Percentiles rank a stretch among this genome's conserved stretches.
Evolutionary conservation across 2,113 vertebrate species (phyloP).

Genomic region (Pseudopodoces humilis): DNA sequence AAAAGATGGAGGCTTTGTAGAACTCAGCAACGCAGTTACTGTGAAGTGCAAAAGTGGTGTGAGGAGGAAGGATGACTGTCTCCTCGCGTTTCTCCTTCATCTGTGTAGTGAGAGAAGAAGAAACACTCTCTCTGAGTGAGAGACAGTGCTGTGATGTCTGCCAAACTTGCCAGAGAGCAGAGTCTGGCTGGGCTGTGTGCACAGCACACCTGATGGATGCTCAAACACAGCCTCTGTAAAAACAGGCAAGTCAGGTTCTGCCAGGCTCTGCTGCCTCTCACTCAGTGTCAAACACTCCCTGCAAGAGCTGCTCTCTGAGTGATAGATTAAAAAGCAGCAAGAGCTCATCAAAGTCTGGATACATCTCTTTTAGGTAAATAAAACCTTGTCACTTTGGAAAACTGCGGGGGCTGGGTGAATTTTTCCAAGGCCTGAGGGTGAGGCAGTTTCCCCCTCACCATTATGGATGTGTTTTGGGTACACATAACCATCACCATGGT

Average conservation of each 20-base stretch:
- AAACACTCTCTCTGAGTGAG: background rate
- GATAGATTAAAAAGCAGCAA: conserved; percentile 1
- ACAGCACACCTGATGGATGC: background rate
- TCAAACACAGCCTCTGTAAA: background rate
- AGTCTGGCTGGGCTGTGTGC: background rate
- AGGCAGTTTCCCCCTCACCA: background rate
- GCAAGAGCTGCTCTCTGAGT: background rate
- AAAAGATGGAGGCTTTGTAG: background rate
- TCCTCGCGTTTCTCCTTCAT: background rate
- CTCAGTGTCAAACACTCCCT: background rate
- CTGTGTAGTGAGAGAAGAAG: background rate
- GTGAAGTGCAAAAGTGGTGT: background rate
- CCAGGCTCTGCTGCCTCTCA: background rate
- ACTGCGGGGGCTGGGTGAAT: background rate
- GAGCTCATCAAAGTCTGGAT: background rate
- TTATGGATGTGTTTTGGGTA: background rate
- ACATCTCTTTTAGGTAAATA: background rate
- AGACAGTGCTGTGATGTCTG: background rate
- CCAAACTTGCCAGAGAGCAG: background rate
- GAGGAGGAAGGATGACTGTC: background rate
- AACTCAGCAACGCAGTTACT: background rate
- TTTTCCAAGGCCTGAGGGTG: background rate
- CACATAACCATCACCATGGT: background rate
- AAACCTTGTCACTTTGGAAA: background rate
- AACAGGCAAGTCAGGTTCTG: background rate